Base-by-base conservation (phyloP, 2,113 vertebrate species). In the Cryptotis parvus region DNA sequence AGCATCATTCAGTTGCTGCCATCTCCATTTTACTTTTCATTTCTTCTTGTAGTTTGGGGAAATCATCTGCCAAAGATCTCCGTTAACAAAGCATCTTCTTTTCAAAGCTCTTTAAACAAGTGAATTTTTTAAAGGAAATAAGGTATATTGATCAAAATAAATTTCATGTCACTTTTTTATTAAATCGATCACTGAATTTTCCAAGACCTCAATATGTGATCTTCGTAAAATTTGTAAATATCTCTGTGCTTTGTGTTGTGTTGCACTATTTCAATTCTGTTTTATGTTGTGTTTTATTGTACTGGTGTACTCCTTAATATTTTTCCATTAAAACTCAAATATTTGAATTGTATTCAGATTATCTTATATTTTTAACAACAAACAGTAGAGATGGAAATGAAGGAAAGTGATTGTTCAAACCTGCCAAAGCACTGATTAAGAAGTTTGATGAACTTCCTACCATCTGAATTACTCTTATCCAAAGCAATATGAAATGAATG, bases 1-100 rank as follows among this genome's bases (percentile, higher is more conserved):
- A 94, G 95, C 95, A 92, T 96, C 93, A 90, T 94, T 97, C 58
- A 2, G 80, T 79, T 95, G 96, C 96, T 96, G 94, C 97, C 94
- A 88, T 96, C 95, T 96, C 91, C 92, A 52, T 95, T 97, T 96
- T 94, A 89, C 35, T 94, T 91, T 22, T 63, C 26, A 96, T 91
- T 84, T 95, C 90, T 97, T 94, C 0, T 4, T 24, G 1, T 27
- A 87, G 52, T 97, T 97, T 95, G 41, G 91, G 69, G 91, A 83
- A 96, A 94, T 70, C 97, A 90, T 8, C 92, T 96, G 95, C 89
- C 0, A 15, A 95, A 93, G 91, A 75, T 66, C 35, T 89, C 37
- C 52, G 96, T 96, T 96, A 97, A 96, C 90, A 96, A n/a, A 96
- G 72, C 29, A 96, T 12, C 63, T 95, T 79, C 86, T 89, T 93